Conservation (phyloP, 2,113 vertebrate genomes). For the Odontesthes bonariensis region DNA sequence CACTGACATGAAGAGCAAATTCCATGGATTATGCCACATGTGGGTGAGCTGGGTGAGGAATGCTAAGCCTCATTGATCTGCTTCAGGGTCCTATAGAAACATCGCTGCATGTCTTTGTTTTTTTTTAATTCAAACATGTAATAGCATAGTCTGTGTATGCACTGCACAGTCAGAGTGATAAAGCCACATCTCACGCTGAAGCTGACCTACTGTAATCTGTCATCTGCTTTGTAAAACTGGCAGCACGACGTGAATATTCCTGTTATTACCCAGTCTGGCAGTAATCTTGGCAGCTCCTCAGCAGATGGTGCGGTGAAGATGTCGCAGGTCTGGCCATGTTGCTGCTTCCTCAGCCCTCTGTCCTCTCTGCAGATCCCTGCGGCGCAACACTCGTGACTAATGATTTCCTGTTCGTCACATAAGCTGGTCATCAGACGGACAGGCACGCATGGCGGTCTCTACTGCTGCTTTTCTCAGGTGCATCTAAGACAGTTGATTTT, state of each 20-base stretch:
- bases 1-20: conserved; percentile 45
- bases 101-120: background rate
- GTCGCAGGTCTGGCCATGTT: conserved; percentile 55
- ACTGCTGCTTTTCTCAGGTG: conserved; percentile 43
- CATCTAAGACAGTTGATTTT: conserved; percentile 51
- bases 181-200: conserved; percentile 1
- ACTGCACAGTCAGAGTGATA: background rate
- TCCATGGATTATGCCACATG: conserved; percentile 17
- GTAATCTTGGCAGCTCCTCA: conserved; percentile 63
- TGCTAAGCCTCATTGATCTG: conserved; percentile 21
- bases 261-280: conserved; percentile 51
- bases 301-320: conserved; percentile 75
- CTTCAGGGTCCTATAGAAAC: conserved; percentile 2
- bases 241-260: conserved; percentile 44
- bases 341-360: conserved; percentile 61
- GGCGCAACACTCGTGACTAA: conserved; percentile 70
- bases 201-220: conserved; percentile 18
- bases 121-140: background rate
- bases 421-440: conserved; percentile 62
- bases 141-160: background rate
- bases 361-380: conserved; percentile 65
- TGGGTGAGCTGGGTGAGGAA: conserved; percentile 18
- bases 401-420: conserved; percentile 75
- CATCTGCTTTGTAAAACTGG: conserved; percentile 31
- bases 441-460: conserved; percentile 39